Evolutionary conservation across 2,888 invertebrate species (phyloP).

Genomic region (Cryptus viduatorius): DNA sequence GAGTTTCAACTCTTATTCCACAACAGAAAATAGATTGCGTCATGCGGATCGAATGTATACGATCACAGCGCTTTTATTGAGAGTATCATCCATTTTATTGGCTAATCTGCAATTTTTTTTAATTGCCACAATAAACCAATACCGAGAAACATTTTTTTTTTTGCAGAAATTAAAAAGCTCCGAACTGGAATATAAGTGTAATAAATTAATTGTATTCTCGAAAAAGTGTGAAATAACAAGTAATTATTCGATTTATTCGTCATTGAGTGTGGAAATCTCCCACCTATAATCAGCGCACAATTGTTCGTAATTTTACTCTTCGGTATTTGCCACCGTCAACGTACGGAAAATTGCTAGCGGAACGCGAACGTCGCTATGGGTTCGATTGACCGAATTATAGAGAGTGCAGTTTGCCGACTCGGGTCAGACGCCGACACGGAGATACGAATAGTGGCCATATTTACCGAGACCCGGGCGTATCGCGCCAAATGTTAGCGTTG

Average conservation of each 20-base stretch:
- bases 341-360: constrained; percentile 54
- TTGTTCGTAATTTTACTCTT: no score
- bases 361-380: neutral
- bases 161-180: no score
- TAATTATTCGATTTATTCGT: no score
- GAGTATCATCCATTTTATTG: neutral
- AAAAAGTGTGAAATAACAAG: no score
- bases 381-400: constrained; percentile 17
- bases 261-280: no score
- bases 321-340: neutral
- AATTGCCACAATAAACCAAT: no score
- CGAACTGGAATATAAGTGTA: no score
- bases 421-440: neutral
- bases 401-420: constrained; percentile 19
- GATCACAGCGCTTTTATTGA: neutral
- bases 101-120: no score
- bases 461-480: constrained; percentile 27
- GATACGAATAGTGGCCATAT: constrained; percentile 27
- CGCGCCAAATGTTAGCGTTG: constrained; percentile 19
- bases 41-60: constrained; percentile 26
- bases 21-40: constrained; percentile 31
- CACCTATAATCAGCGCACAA: no score
- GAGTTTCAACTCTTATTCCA: constrained; percentile 66
- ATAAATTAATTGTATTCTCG: no score
- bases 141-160: no score